Percentiles rank a stretch among this genome's conserved stretches.
Evolutionary conservation across 2,888 invertebrate species (phyloP).

Genomic region (Chloroclysta siterata): DNA sequence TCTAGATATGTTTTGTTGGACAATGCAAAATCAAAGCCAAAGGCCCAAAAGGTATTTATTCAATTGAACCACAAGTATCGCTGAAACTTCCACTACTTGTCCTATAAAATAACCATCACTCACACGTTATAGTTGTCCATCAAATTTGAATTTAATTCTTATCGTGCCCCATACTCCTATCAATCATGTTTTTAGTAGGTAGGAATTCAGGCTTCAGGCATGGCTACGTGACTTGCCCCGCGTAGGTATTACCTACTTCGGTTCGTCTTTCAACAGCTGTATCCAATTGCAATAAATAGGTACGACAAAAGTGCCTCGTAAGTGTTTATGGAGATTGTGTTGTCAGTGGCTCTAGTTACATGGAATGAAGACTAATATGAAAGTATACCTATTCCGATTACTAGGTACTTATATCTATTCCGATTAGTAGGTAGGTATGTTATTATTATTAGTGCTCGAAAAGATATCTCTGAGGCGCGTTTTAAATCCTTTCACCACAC

Average conservation of each 20-base stretch:
- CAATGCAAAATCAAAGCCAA: no score
- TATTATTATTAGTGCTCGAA: no score
- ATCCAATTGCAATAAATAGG: slow-evolving; percentile 34
- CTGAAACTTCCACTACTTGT: no score
- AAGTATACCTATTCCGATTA: not conserved
- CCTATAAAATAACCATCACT: no score
- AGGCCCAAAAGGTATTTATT: no score
- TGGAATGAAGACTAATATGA: not conserved
- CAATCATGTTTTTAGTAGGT: not conserved
- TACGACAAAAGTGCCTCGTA: slow-evolving; percentile 6
- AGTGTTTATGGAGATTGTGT: slow-evolving; percentile 4
- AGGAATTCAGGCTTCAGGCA: not conserved
- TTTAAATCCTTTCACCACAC: no score
- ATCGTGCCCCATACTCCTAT: not conserved
- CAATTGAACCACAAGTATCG: no score
- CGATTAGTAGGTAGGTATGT: no score
- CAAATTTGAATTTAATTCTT: not conserved
- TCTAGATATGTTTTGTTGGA: no score
- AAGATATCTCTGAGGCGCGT: no score
- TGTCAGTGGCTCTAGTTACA: slow-evolving; percentile 6
- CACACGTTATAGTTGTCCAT: no score
- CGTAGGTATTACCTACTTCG: slow-evolving; percentile 28
- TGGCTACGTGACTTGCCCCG: slow-evolving; percentile 50
- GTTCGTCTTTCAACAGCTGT: slow-evolving; percentile 37
- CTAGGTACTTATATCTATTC: not conserved